Evolutionary conservation across 2,888 invertebrate species (phyloP), one percentile per base, ranked within the genome.

Genomic region (Electrophaes corylata): DNA sequence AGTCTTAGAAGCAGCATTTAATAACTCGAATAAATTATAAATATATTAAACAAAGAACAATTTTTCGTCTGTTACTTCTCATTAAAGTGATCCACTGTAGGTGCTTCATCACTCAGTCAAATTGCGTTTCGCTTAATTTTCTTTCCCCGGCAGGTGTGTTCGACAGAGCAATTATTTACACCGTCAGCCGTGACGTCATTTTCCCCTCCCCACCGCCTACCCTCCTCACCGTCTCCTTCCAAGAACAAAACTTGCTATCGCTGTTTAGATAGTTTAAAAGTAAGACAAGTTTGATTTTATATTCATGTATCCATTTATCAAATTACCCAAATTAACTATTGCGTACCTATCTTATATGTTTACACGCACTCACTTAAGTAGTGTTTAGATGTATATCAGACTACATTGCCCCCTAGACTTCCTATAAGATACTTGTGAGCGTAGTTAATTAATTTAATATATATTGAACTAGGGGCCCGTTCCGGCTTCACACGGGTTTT

Each of bases 161-260:
- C 91, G 91, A 91, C 91, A 88, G 86, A 89, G 88, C 89, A 91
- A 91, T 91, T 91, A 91, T 91, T 91, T 91, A 91, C 88, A 86
- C 83, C 88, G 88, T 78, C 86, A 84, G 84, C 74, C 76, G 79
- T 86, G 88, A 87, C 88, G 88, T 88, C 88, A 88, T 80, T 73
- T 68, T 73, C 71, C 72, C 72, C 71, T 69, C 55, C 67, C 65
- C 62, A 6, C 14, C 29, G 29, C 18, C 37, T 29, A 29, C n/a
- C 48, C 46, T 40, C 55, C 60, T 60, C 57, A 43, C 73, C 60
- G 62, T 65, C 62, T 59, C 74, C 78, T 79, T 81, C 66, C 54
- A 75, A 77, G 82, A 75, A 80, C 76, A 74, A 78, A 81, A 78
- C 79, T 83, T 59, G 57, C 72, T 78, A 78, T 79, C 75, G 72